Percentiles rank a stretch among this genome's conserved stretches.
phyloP scores from a whole-genome alignment of 2,888 invertebrate species.

The Hypselothyrea guttata region DNA sequence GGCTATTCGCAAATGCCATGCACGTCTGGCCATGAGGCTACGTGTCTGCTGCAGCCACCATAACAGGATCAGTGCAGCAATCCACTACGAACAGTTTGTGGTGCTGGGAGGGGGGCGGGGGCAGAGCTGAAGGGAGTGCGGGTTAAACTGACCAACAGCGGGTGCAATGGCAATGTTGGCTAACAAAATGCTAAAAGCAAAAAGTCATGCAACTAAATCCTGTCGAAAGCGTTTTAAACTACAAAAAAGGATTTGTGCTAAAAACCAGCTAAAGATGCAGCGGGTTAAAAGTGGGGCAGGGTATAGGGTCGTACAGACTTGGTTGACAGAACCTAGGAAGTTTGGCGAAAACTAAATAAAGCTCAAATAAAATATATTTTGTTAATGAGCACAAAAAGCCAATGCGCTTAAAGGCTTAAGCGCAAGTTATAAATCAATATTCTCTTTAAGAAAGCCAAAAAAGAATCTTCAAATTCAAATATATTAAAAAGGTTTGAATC shows the following conservation, averaged over 20 bases:
- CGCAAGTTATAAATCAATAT: no score
- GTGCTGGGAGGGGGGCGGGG: background rate
- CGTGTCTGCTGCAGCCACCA: constrained; percentile 57
- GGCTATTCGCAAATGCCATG: constrained; percentile 65
- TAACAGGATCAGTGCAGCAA: constrained; percentile 42
- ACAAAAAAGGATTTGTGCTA: constrained; percentile 69
- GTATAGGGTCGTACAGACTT: background rate
- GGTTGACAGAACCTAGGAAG: constrained; percentile 29
- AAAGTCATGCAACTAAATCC: constrained; percentile 75
- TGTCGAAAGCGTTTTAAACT: constrained; percentile 72
- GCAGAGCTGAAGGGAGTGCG: background rate
- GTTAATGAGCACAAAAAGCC: no score
- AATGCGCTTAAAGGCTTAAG: no score
- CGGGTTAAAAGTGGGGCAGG: constrained; percentile 6
- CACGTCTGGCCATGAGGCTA: constrained; percentile 63
- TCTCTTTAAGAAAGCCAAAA: no score
- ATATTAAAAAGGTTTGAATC: no score
- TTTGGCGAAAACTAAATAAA: background rate
- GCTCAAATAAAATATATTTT: no score
- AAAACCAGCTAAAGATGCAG: constrained; percentile 58
- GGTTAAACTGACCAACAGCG: constrained; percentile 24
- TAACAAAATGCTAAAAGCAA: constrained; percentile 60
- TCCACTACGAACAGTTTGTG: constrained; percentile 17
- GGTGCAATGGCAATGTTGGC: constrained; percentile 43
- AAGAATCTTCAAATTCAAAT: no score